phyloP scores from a whole-genome alignment of 23 tunicate genomes.

The Aplidium turbinatum region DNA sequence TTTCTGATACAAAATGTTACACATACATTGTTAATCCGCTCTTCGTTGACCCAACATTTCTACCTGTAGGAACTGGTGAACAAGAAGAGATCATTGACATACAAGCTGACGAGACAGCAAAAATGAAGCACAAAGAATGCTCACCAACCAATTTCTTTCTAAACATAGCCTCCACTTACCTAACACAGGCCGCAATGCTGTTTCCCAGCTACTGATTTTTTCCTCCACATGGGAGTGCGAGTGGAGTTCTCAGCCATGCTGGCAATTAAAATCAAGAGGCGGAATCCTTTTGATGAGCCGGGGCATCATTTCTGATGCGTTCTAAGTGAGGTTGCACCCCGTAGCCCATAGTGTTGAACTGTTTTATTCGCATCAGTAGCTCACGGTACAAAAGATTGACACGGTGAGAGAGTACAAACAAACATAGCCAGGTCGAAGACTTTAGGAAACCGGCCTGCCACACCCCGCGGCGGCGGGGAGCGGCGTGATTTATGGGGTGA shows the following conservation, averaged over 20 bases:
- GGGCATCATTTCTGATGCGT: slow-evolving; percentile 17
- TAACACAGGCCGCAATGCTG: not conserved
- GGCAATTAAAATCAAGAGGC: not conserved
- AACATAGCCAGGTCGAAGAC: too few species aligned
- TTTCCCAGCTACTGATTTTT: slow-evolving; percentile 21
- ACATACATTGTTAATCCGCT: slow-evolving; percentile 6
- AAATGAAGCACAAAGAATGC: not conserved
- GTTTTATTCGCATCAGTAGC: too few species aligned
- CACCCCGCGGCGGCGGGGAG: too few species aligned
- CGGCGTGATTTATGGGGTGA: too few species aligned
- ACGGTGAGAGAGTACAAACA: too few species aligned
- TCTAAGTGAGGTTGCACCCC: not conserved
- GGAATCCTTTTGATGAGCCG: not conserved
- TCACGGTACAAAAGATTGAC: too few species aligned
- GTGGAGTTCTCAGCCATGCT: not conserved
- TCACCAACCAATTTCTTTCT: not conserved
- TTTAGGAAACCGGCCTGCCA: too few species aligned
- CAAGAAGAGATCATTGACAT: not conserved
- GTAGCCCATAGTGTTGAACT: too few species aligned
- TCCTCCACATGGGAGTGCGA: slow-evolving; percentile 13
- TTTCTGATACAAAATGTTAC: slow-evolving; percentile 20
- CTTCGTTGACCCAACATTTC: slow-evolving; percentile 1
- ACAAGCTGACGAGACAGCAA: not conserved
- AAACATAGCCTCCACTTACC: slow-evolving; percentile 6
- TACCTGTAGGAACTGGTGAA: slow-evolving; percentile 1